A percentile compares a stretch with the other conserved stretches of the same genome.
Evolutionary conservation across 2,113 vertebrate genomes (phyloP).

Genomic region (Xiphophorus maculatus): DNA sequence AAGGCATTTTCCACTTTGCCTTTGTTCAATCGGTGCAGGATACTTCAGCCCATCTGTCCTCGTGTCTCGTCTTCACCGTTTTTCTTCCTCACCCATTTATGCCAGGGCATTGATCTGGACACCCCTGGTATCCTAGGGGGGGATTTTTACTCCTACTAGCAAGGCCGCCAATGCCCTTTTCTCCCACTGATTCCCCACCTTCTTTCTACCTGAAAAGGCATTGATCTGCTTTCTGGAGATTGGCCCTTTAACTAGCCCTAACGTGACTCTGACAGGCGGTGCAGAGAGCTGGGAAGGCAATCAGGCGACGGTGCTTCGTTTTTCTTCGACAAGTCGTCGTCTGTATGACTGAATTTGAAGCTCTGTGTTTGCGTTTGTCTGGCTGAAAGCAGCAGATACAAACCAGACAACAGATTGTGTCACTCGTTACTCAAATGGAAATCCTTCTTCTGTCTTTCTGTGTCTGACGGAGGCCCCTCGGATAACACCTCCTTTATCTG

Average conservation of each 20-base stretch:
- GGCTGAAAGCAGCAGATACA: slow-evolving; percentile 51
- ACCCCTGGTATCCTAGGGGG: slow-evolving; percentile 12
- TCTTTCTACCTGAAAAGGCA: slow-evolving; percentile 39
- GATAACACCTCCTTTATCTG: background rate
- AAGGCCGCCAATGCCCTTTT: slow-evolving; percentile 5
- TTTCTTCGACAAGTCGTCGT: slow-evolving; percentile 3
- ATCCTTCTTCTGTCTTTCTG: slow-evolving; percentile 32
- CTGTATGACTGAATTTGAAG: slow-evolving; percentile 34
- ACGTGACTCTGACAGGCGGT: slow-evolving; percentile 4
- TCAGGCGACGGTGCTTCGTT: slow-evolving; percentile 26
- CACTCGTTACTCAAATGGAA: slow-evolving; percentile 46
- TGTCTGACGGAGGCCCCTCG: background rate
- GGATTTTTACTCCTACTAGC: slow-evolving; percentile 27
- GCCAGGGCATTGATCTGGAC: slow-evolving; percentile 45
- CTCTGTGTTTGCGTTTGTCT: background rate
- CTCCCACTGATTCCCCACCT: slow-evolving; percentile 5
- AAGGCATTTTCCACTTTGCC: slow-evolving; percentile 7
- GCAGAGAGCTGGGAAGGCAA: background rate
- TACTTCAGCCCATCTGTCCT: background rate
- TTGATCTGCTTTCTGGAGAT: slow-evolving; percentile 43
- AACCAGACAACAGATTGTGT: slow-evolving; percentile 42
- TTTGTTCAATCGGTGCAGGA: slow-evolving; percentile 12
- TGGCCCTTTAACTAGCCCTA: slow-evolving; percentile 27
- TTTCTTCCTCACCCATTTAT: slow-evolving; percentile 32
- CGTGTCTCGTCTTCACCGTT: background rate